Conservation (phyloP, 2,888 invertebrate genomes). For the Bombylius discolor region DNA sequence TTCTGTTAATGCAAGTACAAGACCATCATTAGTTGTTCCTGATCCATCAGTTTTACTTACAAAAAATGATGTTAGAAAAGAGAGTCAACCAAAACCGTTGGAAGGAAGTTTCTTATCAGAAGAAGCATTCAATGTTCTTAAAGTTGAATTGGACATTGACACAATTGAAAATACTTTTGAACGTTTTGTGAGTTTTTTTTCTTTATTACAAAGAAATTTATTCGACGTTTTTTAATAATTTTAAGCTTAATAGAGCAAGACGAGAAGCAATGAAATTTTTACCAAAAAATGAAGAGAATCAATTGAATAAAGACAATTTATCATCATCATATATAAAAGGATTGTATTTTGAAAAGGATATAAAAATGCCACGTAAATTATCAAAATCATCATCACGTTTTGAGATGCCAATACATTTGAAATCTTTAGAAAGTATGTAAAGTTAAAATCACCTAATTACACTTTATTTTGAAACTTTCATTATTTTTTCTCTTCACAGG, state of each 20-base stretch:
- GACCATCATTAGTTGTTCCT: conserved; percentile 47
- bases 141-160: conserved; percentile 31
- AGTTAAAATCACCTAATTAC: neutral
- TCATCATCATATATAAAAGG: neutral
- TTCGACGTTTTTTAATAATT: neutral
- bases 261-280: conserved; percentile 32
- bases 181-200: conserved; percentile 25
- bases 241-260: conserved; percentile 29
- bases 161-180: conserved; percentile 34
- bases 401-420: conserved; percentile 56
- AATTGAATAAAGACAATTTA: neutral
- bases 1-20: conserved; percentile 53
- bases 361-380: conserved; percentile 58
- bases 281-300: conserved; percentile 15
- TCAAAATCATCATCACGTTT: conserved; percentile 61
- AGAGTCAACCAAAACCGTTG: conserved; percentile 27
- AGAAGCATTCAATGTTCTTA: conserved; percentile 31
- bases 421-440: conserved; percentile 38
- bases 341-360: conserved; percentile 17
- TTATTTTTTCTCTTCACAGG: conserved; percentile 33
- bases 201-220: neutral
- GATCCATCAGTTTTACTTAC: conserved; percentile 17
- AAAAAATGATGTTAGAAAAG: conserved; percentile 27
- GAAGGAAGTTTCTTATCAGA: conserved; percentile 35
- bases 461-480: neutral